Base-by-base conservation (phyloP, 2,113 vertebrate genomes). In the Panthera tigris region DNA sequence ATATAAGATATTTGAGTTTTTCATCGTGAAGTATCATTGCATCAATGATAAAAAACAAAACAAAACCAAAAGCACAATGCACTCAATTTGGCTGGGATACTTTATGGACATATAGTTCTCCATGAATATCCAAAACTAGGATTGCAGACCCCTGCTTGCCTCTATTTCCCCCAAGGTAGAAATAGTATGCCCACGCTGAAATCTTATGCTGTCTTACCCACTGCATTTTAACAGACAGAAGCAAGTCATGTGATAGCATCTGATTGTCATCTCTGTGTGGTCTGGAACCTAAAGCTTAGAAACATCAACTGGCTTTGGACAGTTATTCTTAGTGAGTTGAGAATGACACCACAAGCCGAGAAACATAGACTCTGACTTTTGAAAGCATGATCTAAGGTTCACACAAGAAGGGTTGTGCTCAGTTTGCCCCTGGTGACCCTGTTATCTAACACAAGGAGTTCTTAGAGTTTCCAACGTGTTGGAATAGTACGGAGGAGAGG, bases 31-130 rank as follows among this genome's bases (percentile, higher is more conserved):
- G 23, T 39, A 61, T 48, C 76, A 63, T 2, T 79, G 41, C 41
- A 50, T 73, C 65, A 91, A 3, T 48, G 41, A 78, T 48, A 12
- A 50, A 50, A 50, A 50, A 9, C 7, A 6, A 57, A 57, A 18
- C 41, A 48, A 45, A 48, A 76, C 29, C 16, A 66, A 89, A 94
- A 96, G 97, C 69, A 31, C 21, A 93, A 73, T 78, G 33, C 39
- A 27, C 63, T 94, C 41, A 16, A 25, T 71, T 87, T 91, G 55
- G 13, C 33, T 19, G 29, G 39, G 69, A 68, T 69, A 48, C 92
- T 97, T 95, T 89, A 84, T 91, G 36, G 95, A 87, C 83, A 15
- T 61, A 48, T 86, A 66, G 63, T 82, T 94, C 73, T n/a, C 82
- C 66, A 55, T 78, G 7, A 85, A 87, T 82, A 90, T 68, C 19